These are phyloP conservation scores for Phania funesta DNA, from an alignment of 2,888 invertebrate species.

Conservation along the genomic window DNA sequence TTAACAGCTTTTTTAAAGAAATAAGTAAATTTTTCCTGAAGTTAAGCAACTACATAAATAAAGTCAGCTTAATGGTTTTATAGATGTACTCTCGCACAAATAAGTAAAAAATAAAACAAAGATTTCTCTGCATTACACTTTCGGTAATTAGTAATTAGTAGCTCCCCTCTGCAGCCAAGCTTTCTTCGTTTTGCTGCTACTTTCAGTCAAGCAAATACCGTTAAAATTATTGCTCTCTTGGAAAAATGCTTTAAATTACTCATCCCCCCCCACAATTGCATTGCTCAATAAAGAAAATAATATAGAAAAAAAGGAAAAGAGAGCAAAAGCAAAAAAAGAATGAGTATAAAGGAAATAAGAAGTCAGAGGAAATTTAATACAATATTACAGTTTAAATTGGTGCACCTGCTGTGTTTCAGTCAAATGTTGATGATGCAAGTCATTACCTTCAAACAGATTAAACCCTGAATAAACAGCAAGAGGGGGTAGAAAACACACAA, in stretches of 20 bases:
- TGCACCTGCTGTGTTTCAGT: conserved; percentile 60
- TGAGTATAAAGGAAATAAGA: conserved; percentile 6
- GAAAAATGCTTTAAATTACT: no score
- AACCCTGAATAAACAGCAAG: conserved; percentile 8
- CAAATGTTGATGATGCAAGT: conserved; percentile 63
- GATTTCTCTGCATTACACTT: neutral
- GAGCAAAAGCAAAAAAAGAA: neutral
- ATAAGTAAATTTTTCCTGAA: conserved; percentile 8
- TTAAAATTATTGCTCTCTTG: conserved; percentile 22
- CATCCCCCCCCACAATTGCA: no score
- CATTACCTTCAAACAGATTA: conserved; percentile 64
- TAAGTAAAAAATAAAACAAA: neutral
- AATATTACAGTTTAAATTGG: conserved; percentile 45
- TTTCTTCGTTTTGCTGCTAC: neutral
- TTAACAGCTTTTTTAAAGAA: no score
- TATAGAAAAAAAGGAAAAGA: neutral
- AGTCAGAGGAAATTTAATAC: neutral
- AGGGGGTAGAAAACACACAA: neutral
- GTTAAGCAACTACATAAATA: conserved; percentile 46
- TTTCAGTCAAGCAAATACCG: neutral
- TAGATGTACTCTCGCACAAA: neutral
- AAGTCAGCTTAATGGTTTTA: conserved; percentile 22
- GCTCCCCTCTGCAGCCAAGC: neutral
- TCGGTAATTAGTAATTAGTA: neutral
- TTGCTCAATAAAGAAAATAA: neutral